These are phyloP conservation scores for Microtus oregoni DNA, from an alignment of 2,113 vertebrate genomes.

Conservation along the genomic window DNA sequence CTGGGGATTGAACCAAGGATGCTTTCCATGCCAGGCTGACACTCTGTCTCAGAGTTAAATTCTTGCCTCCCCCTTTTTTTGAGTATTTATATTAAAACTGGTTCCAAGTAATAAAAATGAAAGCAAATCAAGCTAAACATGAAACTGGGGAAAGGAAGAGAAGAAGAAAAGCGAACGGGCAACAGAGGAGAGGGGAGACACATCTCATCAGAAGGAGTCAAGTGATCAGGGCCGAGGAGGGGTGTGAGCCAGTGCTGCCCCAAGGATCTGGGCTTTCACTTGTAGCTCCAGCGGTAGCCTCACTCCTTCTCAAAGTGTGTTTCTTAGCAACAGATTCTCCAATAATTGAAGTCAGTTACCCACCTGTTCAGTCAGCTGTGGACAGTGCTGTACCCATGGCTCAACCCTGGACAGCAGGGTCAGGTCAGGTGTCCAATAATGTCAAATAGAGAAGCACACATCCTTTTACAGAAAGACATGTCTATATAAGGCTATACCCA, in stretches of 20 bases:
- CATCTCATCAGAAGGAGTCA: not conserved
- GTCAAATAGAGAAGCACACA: not conserved
- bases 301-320: not conserved
- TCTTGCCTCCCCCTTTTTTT: not conserved
- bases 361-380: not conserved
- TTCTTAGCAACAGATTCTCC: not conserved
- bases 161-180: no score
- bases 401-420: not conserved
- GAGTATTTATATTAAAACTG: not conserved
- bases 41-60: not conserved
- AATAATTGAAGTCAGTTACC: not conserved
- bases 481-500: not conserved
- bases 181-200: no score
- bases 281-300: not conserved
- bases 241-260: rapidly evolving
- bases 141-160: not conserved
- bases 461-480: not conserved
- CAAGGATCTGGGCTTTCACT: not conserved
- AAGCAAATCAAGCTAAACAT: conserved; percentile 28
- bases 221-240: not conserved
- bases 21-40: not conserved
- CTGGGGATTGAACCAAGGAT: not conserved
- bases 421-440: not conserved
- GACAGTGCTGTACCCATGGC: not conserved
- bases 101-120: conserved; percentile 27